Evolutionary conservation across 2,113 vertebrate species (phyloP).

Genomic region (Bufo gargarizans): DNA sequence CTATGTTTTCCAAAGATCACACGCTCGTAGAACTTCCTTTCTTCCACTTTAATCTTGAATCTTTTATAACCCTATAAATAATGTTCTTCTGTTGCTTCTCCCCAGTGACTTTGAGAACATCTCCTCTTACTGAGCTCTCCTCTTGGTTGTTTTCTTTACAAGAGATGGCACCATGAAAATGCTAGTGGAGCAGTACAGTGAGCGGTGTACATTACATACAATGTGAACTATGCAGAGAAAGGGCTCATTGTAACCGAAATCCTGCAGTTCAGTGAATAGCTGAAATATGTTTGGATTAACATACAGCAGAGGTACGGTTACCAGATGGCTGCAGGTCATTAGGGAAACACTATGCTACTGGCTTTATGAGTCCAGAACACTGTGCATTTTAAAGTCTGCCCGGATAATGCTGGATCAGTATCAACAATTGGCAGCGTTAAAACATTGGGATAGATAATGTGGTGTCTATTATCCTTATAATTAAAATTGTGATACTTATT

Average conservation of each 20-base stretch:
- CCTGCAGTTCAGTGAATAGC: slow-evolving; percentile 44
- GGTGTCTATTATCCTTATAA: background rate
- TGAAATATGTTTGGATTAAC: slow-evolving; percentile 57
- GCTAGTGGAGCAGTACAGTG: slow-evolving; percentile 37
- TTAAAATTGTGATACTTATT: background rate
- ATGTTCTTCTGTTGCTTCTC: slow-evolving; percentile 46
- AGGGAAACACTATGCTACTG: slow-evolving; percentile 49
- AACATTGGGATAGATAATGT: background rate
- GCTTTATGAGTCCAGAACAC: slow-evolving; percentile 35
- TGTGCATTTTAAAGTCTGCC: background rate
- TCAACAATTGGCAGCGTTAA: background rate
- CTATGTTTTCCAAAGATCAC: background rate
- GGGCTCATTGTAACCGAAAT: slow-evolving; percentile 54
- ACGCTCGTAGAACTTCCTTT: slow-evolving; percentile 9
- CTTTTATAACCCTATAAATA: slow-evolving; percentile 43
- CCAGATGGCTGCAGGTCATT: slow-evolving; percentile 59
- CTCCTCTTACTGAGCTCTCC: slow-evolving; percentile 49
- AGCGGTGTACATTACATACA: slow-evolving; percentile 54
- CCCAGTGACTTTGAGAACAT: slow-evolving; percentile 36
- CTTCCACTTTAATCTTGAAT: slow-evolving; percentile 23
- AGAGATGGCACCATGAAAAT: slow-evolving; percentile 49
- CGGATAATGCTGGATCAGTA: background rate
- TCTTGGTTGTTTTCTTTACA: slow-evolving; percentile 44
- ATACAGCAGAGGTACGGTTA: slow-evolving; percentile 56
- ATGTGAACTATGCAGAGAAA: slow-evolving; percentile 52